A percentile compares a stretch with the other conserved stretches of the same genome.
phyloP scores from a whole-genome alignment of 2,113 vertebrate species.

The Seriola quinqueradiata region DNA sequence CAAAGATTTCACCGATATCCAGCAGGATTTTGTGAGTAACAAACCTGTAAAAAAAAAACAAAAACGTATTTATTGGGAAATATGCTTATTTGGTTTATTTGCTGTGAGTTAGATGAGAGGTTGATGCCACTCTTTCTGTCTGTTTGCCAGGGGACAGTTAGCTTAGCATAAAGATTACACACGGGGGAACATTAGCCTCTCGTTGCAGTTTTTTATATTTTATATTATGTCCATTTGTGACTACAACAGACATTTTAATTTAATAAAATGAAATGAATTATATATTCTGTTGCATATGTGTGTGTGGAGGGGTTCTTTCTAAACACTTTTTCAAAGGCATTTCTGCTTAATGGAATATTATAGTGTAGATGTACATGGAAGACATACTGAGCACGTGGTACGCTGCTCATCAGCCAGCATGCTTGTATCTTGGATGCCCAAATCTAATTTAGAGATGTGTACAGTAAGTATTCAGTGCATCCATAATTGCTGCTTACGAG shows the following conservation, averaged over 20 bases:
- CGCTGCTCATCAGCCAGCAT: not conserved
- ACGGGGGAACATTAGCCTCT: no score
- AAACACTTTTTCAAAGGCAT: not conserved
- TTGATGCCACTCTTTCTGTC: not conserved
- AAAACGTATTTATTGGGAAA: no score
- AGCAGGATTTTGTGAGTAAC: constrained; percentile 98
- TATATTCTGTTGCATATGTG: no score
- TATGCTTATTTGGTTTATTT: no score
- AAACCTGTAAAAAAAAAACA: not conserved
- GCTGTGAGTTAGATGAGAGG: no score
- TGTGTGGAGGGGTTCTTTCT: not conserved
- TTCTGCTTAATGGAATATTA: not conserved
- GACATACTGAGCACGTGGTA: not conserved
- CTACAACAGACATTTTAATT: not conserved
- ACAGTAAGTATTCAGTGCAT: not conserved
- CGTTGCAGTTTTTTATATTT: no score
- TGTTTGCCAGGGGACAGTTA: not conserved
- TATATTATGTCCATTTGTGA: not conserved
- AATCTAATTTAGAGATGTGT: constrained; percentile 21
- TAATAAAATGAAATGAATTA: not conserved
- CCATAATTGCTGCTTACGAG: constrained; percentile 8
- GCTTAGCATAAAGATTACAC: no score
- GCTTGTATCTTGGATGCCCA: not conserved
- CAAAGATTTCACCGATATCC: constrained; percentile 99
- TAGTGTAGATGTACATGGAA: not conserved